These are phyloP conservation scores for Quadroppia sp. DNA, from an alignment of 2,888 invertebrate genomes.

Conservation along the genomic window DNA sequence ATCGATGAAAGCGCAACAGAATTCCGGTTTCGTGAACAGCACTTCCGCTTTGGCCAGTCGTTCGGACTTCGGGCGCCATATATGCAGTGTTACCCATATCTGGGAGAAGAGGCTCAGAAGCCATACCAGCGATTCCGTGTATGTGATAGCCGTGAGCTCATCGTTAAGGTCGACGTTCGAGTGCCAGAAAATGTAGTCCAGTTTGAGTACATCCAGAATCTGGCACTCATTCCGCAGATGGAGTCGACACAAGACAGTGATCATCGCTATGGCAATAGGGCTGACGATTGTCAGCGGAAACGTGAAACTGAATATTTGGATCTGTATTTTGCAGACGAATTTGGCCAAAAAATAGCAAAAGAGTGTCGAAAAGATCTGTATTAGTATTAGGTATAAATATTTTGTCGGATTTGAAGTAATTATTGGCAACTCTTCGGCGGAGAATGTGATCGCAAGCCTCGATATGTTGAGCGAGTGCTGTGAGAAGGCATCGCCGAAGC, in stretches of 20 bases:
- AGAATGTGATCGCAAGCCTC: background rate
- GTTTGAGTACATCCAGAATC: background rate
- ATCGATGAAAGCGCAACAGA: slow-evolving; percentile 48
- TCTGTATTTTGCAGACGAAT: slow-evolving; percentile 57
- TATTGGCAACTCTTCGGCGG: slow-evolving; percentile 41
- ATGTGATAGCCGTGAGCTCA: background rate
- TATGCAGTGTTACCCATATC: slow-evolving; percentile 35
- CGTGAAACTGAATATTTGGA: slow-evolving; percentile 56
- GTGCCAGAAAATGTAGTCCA: slow-evolving; percentile 38
- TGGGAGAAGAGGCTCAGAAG: slow-evolving; percentile 19
- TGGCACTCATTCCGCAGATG: background rate
- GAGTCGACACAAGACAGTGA: slow-evolving; percentile 45
- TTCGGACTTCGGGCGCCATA: slow-evolving; percentile 39
- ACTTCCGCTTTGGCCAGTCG: slow-evolving; percentile 49
- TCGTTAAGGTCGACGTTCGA: slow-evolving; percentile 51
- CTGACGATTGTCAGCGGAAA: slow-evolving; percentile 54
- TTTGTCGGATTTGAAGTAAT: slow-evolving; percentile 41
- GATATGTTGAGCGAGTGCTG: slow-evolving; percentile 58
- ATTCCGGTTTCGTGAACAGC: slow-evolving; percentile 56
- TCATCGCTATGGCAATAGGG: slow-evolving; percentile 51
- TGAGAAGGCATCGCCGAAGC: background rate
- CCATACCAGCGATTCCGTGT: slow-evolving; percentile 17
- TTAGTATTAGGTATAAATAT: slow-evolving; percentile 50
- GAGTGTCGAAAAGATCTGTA: slow-evolving; percentile 52
- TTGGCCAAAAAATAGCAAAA: slow-evolving; percentile 56